These are phyloP conservation scores for Timandra comae DNA, from an alignment of 2,888 invertebrate species.

Conservation along the genomic window DNA sequence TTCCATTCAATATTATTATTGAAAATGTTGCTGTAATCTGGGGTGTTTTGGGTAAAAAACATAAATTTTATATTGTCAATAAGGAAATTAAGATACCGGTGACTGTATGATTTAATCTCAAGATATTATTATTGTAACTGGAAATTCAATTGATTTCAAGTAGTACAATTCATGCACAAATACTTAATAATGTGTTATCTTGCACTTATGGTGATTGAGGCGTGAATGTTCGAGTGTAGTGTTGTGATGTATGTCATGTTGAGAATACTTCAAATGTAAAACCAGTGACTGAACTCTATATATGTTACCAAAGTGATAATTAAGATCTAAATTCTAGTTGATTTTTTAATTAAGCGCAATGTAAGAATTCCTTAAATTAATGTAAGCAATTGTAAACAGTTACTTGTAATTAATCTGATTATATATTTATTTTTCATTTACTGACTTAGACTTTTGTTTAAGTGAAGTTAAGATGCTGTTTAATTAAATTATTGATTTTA, in stretches of 20 bases:
- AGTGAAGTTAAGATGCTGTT: no score
- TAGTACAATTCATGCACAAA: conserved; percentile 52
- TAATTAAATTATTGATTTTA: no score
- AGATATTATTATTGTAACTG: conserved; percentile 33
- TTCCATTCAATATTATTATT: conserved; percentile 95
- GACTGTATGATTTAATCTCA: conserved; percentile 69
- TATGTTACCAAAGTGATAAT: conserved; percentile 33
- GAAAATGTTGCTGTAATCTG: conserved; percentile 97
- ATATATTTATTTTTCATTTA: no score
- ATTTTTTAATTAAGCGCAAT: neutral
- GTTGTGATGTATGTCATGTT: conserved; percentile 22
- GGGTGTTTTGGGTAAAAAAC: conserved; percentile 95
- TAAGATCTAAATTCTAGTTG: conserved; percentile 14
- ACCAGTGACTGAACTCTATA: conserved; percentile 28
- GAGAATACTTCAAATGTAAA: conserved; percentile 22
- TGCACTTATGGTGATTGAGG: conserved; percentile 33
- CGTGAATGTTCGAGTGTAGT: conserved; percentile 21
- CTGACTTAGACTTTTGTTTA: no score
- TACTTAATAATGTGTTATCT: conserved; percentile 38
- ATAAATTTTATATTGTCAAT: conserved; percentile 97
- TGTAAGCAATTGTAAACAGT: neutral
- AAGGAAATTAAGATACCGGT: conserved; percentile 88
- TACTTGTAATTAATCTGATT: no score
- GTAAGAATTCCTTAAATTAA: neutral
- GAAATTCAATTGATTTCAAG: conserved; percentile 32